Percentiles rank a stretch among this genome's conserved stretches.
These are phyloP conservation scores for Lichenostomus cassidix DNA, from an alignment of 2,113 vertebrate genomes.

Conservation along the genomic window DNA sequence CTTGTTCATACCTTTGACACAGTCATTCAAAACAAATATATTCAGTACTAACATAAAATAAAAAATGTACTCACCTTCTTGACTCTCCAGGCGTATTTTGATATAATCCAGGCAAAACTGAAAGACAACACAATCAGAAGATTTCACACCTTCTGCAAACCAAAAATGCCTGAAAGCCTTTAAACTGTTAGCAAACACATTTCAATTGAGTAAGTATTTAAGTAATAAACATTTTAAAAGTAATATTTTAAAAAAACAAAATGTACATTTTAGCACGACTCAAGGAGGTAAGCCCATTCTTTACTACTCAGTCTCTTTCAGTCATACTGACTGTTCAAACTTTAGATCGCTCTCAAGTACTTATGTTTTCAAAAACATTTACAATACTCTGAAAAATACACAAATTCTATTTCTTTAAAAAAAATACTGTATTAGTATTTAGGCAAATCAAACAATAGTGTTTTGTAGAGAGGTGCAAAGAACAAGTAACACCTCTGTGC, in stretches of 20 bases:
- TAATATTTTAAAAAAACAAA: background rate
- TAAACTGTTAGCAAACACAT: background rate
- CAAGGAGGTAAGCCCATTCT: background rate
- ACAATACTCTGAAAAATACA: background rate
- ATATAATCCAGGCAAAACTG: constrained; percentile 92
- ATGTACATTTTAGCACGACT: background rate
- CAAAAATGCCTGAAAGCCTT: background rate
- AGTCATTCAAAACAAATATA: background rate
- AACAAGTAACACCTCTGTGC: background rate
- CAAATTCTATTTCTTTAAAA: background rate
- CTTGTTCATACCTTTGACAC: background rate
- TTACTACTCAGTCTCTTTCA: background rate
- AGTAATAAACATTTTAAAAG: background rate
- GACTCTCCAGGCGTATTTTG: constrained; percentile 90
- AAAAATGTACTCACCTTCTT: constrained; percentile 50
- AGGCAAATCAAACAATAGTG: background rate
- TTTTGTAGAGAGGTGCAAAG: background rate
- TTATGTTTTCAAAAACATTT: background rate
- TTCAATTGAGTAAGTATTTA: background rate
- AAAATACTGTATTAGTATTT: background rate
- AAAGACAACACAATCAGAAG: constrained; percentile 6
- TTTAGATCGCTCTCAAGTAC: background rate
- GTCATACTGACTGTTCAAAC: background rate
- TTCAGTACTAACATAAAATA: background rate
- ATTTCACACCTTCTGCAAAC: background rate